These are phyloP conservation scores for Hypsibius dujardini DNA, from an alignment of 1,140 invertebrate species.

Conservation along the genomic window DNA sequence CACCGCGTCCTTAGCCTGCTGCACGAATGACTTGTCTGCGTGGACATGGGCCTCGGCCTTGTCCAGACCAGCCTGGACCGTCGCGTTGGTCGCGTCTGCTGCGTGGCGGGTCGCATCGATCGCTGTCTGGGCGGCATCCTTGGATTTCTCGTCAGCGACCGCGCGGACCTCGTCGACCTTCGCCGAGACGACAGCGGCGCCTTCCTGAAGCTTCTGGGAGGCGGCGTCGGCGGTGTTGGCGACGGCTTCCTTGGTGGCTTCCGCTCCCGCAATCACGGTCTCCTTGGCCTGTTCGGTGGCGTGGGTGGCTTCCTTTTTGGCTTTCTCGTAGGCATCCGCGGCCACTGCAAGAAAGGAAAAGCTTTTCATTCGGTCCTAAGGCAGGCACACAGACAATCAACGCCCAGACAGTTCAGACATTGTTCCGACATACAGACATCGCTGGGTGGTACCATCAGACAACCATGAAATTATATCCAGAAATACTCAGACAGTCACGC, in stretches of 20 bases:
- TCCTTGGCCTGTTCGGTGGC: conserved; percentile 7
- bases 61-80: not conserved
- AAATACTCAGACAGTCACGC: too few relatives aligned
- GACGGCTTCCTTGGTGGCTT: not conserved
- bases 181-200: not conserved
- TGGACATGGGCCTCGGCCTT: not conserved
- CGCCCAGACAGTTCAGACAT: too few relatives aligned
- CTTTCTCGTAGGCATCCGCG: too few relatives aligned
- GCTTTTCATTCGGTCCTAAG: too few relatives aligned
- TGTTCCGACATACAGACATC: too few relatives aligned
- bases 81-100: not conserved
- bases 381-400: too few relatives aligned
- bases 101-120: not conserved
- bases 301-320: not conserved
- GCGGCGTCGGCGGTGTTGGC: not conserved
- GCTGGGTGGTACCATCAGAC: too few relatives aligned
- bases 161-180: conserved; percentile 2
- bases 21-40: not conserved
- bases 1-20: conserved; percentile 5
- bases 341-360: too few relatives aligned
- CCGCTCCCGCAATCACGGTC: not conserved
- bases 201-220: not conserved
- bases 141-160: not conserved
- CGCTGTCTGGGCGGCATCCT: not conserved
- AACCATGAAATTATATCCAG: too few relatives aligned